Conservation (phyloP, 2,888 invertebrate genomes). For the Sylvicola cinctus region DNA sequence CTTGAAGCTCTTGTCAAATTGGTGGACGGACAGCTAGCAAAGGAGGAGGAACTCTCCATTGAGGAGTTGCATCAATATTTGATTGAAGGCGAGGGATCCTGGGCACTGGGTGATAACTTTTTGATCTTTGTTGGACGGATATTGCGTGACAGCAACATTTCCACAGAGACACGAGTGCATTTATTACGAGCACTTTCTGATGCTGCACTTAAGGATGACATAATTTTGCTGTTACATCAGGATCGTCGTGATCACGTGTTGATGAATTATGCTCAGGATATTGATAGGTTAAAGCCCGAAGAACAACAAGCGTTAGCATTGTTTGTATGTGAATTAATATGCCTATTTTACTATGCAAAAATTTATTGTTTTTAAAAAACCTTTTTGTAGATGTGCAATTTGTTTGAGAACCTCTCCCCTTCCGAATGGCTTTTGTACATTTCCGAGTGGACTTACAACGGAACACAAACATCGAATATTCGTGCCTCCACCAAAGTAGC, state of each 20-base stretch:
- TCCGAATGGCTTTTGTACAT: conserved; percentile 89
- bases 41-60: conserved; percentile 51
- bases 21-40: conserved; percentile 47
- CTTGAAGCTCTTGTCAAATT: conserved; percentile 48
- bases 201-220: conserved; percentile 71
- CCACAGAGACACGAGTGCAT: conserved; percentile 38
- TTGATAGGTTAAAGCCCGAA: conserved; percentile 48
- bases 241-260: conserved; percentile 73
- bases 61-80: conserved; percentile 76
- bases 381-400: conserved; percentile 52
- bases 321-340: conserved; percentile 38
- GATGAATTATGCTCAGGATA: conserved; percentile 66
- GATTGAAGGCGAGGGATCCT: conserved; percentile 74
- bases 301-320: conserved; percentile 64
- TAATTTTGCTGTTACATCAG: conserved; percentile 73
- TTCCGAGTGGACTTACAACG: conserved; percentile 70
- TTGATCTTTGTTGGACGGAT: conserved; percentile 55
- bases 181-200: conserved; percentile 51
- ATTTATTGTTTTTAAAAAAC: background rate
- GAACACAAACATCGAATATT: conserved; percentile 65
- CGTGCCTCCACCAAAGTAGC: conserved; percentile 79
- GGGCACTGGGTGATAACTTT: conserved; percentile 81
- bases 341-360: background rate
- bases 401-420: conserved; percentile 72
- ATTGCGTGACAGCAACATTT: conserved; percentile 35